A percentile compares a stretch with the other conserved stretches of the same genome.
Conservation (phyloP, 2,888 invertebrate genomes). For the Melanophora roralis region DNA sequence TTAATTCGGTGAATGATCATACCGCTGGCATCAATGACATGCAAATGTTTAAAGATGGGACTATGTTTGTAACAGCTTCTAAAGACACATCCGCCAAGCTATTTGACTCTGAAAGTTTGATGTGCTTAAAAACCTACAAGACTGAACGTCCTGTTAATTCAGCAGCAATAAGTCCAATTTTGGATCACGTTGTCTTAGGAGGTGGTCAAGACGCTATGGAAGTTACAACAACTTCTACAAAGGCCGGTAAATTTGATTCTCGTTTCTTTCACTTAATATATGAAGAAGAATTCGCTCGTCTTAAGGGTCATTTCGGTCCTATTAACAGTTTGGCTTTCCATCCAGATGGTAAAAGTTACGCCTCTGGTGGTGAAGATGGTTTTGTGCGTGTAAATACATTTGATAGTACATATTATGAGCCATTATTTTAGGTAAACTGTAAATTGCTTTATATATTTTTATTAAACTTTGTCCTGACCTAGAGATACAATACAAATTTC, state of each 20-base stretch:
- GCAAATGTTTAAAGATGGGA: constrained; percentile 94
- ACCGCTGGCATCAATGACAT: constrained; percentile 94
- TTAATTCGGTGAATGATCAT: constrained; percentile 89
- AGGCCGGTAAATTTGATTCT: constrained; percentile 98
- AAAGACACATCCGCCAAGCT: constrained; percentile 97
- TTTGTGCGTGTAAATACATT: constrained; percentile 97
- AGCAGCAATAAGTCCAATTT: constrained; percentile 95
- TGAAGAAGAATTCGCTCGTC: constrained; percentile 96
- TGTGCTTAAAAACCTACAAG: constrained; percentile 95
- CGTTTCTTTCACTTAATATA: constrained; percentile 96
- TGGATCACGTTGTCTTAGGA: constrained; percentile 97
- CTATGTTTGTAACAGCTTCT: constrained; percentile 98
- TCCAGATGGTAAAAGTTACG: constrained; percentile 97
- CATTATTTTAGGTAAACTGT: constrained; percentile 41
- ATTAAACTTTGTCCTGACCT: background rate
- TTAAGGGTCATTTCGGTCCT: constrained; percentile 99
- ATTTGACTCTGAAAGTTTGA: constrained; percentile 92
- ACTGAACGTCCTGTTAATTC: constrained; percentile 99
- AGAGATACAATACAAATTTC: no score
- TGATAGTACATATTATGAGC: constrained; percentile 96
- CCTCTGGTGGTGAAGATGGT: constrained; percentile 99
- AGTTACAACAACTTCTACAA: constrained; percentile 95
- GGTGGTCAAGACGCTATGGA: constrained; percentile 99
- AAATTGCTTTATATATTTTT: background rate
- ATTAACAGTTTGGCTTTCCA: constrained; percentile 99